Evolutionary conservation across 2,113 vertebrate genomes (phyloP), one percentile per base, ranked within the genome.

Genomic region (Zosterops japonicus): DNA sequence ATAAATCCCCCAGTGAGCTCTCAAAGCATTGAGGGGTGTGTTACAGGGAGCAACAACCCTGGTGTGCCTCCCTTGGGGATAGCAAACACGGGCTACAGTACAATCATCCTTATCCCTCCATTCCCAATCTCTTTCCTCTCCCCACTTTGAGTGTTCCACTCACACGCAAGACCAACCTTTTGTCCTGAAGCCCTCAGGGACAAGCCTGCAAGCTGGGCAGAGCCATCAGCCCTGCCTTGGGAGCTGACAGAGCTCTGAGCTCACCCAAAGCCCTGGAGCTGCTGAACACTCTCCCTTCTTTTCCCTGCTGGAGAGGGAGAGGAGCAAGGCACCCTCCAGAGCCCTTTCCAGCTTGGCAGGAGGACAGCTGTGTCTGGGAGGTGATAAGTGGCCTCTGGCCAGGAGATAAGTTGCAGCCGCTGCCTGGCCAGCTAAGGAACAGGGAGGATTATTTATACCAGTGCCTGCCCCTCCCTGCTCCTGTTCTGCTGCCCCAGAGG

Each of bases 371-470:
- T 2, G 36, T 21, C 78, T 1, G 8, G 55, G 64, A 78, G 83
- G 76, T 0, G 18, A 12, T 67, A 31, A 35, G 61, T n/a, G 92
- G 90, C 79, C 44, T 5, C 29, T n/a, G 77, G 93, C 86, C 92
- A 94, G 81, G 22, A 94, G 93, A 94, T 96, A 96, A 96, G 44
- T 89, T 35, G 78, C 78, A 61, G 80, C 50, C 25, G 2, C 72
- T 35, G 76, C 52, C 50, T 22, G 21, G 69, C 21, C 76, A 36
- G 28, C 14, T 0, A 3, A 4, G 33, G 63, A 39, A 41, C 2
- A 19, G 87, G 69, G 72, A 68, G 65, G 87, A 71, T 94, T 93
- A 95, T 93, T 96, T 87, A 87, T 90, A 87, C 87, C 94, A 71
- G 33, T 35, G 72, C 83, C 83, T 7, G 52, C 67, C 57, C 77